Evolutionary conservation across 1,140 invertebrate species (phyloP).

Genomic region (Aphelenchoides fujianensis): DNA sequence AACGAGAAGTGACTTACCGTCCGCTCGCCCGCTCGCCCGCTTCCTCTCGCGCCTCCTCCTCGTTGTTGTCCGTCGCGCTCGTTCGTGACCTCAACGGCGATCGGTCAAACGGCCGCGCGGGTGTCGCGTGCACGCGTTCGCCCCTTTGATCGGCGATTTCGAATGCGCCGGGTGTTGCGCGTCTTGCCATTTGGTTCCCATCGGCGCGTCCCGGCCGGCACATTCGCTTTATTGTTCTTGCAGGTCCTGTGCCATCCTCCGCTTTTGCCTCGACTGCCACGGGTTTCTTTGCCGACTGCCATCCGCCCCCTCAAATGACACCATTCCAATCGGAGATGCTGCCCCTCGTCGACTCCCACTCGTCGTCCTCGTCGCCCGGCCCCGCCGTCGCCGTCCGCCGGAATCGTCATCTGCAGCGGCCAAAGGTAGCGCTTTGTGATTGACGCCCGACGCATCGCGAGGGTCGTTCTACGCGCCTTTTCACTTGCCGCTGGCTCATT

Average conservation of each 20-base stretch:
- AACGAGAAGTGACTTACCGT: too few relatives aligned
- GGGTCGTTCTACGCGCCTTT: too few relatives aligned
- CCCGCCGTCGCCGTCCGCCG: neutral
- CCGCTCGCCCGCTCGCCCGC: too few relatives aligned
- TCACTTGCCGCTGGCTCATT: too few relatives aligned
- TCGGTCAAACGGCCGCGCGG: too few relatives aligned
- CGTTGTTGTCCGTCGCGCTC: too few relatives aligned
- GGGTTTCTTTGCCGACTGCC: too few relatives aligned
- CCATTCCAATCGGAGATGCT: neutral
- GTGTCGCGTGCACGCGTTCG: neutral
- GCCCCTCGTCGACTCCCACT: too few relatives aligned
- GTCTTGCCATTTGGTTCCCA: neutral
- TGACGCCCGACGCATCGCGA: too few relatives aligned
- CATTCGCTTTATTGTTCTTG: neutral
- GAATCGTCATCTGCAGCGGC: neutral
- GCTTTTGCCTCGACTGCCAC: too few relatives aligned
- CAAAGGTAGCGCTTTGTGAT: neutral
- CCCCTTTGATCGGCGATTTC: neutral
- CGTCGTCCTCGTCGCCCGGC: neutral
- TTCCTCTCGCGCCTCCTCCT: neutral
- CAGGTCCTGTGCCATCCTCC: neutral
- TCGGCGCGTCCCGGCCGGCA: neutral
- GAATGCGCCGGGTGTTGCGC: neutral
- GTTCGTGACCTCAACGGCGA: constrained; percentile 1
- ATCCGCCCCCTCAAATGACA: too few relatives aligned